A percentile compares a stretch with the other conserved stretches of the same genome.
Conservation (phyloP, 2,113 vertebrate species). For the Notarius quadriscutis region DNA sequence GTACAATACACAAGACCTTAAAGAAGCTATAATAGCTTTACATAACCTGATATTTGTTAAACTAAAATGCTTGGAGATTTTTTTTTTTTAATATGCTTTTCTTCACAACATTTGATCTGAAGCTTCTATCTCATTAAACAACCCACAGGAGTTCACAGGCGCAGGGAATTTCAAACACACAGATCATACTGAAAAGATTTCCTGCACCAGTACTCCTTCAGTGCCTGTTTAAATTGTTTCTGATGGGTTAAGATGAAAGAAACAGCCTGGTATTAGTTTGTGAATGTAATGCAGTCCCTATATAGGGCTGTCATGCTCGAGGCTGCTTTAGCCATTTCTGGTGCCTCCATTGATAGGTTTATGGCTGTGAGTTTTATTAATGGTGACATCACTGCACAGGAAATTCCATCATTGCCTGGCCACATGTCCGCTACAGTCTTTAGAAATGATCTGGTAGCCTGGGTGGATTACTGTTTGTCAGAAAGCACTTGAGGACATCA, state of each 20-base stretch:
- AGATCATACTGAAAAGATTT: neutral
- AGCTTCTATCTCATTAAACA: neutral
- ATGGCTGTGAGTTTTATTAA: conserved; percentile 25
- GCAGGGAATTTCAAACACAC: neutral
- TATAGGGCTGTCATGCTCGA: neutral
- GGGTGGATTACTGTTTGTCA: conserved; percentile 1
- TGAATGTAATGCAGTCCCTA: neutral
- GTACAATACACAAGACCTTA: neutral
- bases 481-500: conserved; percentile 10
- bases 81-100: neutral
- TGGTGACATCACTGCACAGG: conserved; percentile 31
- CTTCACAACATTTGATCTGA: neutral
- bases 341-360: conserved; percentile 22
- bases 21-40: neutral
- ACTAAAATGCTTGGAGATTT: neutral
- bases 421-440: conserved; percentile 29
- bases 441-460: conserved; percentile 19
- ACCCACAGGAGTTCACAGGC: neutral
- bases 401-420: conserved; percentile 29
- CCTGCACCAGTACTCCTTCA: neutral
- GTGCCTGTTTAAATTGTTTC: conserved; percentile 5
- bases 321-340: conserved; percentile 38
- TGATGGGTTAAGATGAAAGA: neutral
- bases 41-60: neutral
- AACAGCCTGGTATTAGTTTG: neutral